phyloP scores from a whole-genome alignment of 2,797 vertebrate genomes.

The Chromis chromis region DNA sequence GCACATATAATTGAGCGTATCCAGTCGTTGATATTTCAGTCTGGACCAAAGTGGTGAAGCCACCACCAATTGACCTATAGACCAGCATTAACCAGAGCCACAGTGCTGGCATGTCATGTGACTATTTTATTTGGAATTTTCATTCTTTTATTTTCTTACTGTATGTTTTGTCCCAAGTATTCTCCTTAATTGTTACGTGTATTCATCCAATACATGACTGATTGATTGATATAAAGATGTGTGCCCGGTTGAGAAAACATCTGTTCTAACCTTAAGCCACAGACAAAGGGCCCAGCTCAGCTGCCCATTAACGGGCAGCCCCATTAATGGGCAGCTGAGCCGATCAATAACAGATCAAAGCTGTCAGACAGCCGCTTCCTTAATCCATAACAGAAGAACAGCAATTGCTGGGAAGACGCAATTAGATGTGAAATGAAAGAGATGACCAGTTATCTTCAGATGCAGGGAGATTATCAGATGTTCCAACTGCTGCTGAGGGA shows the following conservation, averaged over 20 bases:
- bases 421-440: slow-evolving; percentile 70
- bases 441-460: slow-evolving; percentile 64
- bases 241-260: slow-evolving; percentile 12
- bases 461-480: slow-evolving; percentile 39
- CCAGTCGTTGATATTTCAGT: too few species aligned
- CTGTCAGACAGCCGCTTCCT: slow-evolving; percentile 68
- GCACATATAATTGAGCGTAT: too few species aligned
- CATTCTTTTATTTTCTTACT: too few species aligned
- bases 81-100: neutral
- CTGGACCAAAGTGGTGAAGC: neutral
- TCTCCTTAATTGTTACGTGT: too few species aligned
- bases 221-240: too few species aligned
- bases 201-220: too few species aligned
- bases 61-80: neutral
- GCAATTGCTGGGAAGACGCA: slow-evolving; percentile 47
- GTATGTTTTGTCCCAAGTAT: too few species aligned
- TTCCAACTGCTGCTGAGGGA: slow-evolving; percentile 21
- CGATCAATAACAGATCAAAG: slow-evolving; percentile 84
- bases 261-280: slow-evolving; percentile 23
- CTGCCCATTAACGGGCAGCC: slow-evolving; percentile 30
- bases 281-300: slow-evolving; percentile 15
- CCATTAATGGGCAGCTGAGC: slow-evolving; percentile 73
- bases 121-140: neutral
- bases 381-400: slow-evolving; percentile 69
- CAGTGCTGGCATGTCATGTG: neutral